These are phyloP conservation scores for Bos taurus DNA, from an alignment of 2,113 vertebrate species.

Conservation along the genomic window ARS-UCD2.0 NC_037331.1:45819001-45819500, in stretches of 20 bases:
- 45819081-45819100: neutral
- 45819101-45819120: neutral
- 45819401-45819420: neutral
- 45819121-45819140: neutral
- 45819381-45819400: slow-evolving; percentile 20
- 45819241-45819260: slow-evolving; percentile 4
- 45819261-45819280: neutral
- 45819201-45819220: slow-evolving; percentile 6
- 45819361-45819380: neutral
- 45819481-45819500: neutral
- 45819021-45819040: slow-evolving; percentile 46
- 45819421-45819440: neutral
- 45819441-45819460: neutral
- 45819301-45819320: neutral
- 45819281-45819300: slow-evolving; percentile 13
- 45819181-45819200: slow-evolving; percentile 28
- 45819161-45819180: neutral
- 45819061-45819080: neutral
- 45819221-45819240: slow-evolving; percentile 29
- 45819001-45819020: slow-evolving; percentile 40
- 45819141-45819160: neutral
- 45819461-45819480: neutral
- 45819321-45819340: neutral
- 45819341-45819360: neutral
- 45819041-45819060: slow-evolving; percentile 48